Percentiles rank a stretch among this genome's conserved stretches.
Evolutionary conservation across 2,888 invertebrate genomes (phyloP).

Genomic region (Stratiomys singularior): DNA sequence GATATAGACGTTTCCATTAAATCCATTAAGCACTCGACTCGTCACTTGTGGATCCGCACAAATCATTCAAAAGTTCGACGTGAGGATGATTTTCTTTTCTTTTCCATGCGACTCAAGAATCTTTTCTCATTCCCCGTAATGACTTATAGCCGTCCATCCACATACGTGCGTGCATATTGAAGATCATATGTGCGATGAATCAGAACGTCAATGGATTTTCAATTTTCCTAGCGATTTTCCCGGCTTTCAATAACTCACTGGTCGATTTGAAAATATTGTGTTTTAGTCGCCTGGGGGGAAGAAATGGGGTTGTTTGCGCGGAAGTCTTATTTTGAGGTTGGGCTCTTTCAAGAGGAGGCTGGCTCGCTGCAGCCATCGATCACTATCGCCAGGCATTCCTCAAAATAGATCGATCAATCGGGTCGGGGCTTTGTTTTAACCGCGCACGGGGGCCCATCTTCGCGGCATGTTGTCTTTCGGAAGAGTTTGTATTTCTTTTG

Average conservation of each 20-base stretch:
- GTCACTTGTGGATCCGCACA: slow-evolving; percentile 18
- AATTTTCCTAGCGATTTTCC: slow-evolving; percentile 28
- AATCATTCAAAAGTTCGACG: slow-evolving; percentile 39
- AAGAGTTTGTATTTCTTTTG: not conserved
- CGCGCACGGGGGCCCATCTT: too few species aligned
- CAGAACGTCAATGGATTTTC: slow-evolving; percentile 41
- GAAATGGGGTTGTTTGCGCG: not conserved
- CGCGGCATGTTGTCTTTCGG: not conserved
- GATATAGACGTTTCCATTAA: slow-evolving; percentile 32
- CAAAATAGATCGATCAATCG: slow-evolving; percentile 39
- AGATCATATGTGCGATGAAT: slow-evolving; percentile 38
- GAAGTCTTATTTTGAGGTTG: slow-evolving; percentile 7
- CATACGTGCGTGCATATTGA: not conserved
- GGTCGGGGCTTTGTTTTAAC: not conserved
- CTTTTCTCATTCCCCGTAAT: slow-evolving; percentile 1
- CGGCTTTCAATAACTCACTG: not conserved
- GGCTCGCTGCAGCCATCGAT: slow-evolving; percentile 17
- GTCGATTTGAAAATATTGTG: slow-evolving; percentile 16
- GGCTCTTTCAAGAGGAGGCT: not conserved
- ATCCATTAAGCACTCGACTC: slow-evolving; percentile 39
- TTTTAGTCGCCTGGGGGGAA: not conserved
- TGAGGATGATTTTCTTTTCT: slow-evolving; percentile 22
- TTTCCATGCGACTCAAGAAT: slow-evolving; percentile 4
- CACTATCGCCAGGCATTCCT: slow-evolving; percentile 19
- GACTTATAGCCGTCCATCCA: not conserved